Percentiles rank a stretch among this genome's conserved stretches.
These are phyloP conservation scores for Monomorium pharaonis DNA, from an alignment of 1,140 invertebrate genomes.

Conservation along the genomic window DNA sequence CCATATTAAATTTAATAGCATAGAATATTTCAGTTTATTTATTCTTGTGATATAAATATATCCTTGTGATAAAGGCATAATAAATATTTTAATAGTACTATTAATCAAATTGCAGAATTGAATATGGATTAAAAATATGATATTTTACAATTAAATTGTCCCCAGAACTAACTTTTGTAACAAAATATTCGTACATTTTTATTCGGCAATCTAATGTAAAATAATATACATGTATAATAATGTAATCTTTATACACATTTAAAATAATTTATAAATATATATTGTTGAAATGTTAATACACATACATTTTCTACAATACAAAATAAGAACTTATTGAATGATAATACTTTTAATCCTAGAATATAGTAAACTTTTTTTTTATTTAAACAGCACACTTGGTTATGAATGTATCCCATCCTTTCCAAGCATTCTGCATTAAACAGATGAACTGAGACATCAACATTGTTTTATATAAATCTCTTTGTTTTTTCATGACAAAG, in stretches of 20 bases:
- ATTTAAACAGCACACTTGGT: too few species aligned
- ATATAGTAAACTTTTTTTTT: too few species aligned
- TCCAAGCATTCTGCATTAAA: too few species aligned
- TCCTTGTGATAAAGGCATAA: too few species aligned
- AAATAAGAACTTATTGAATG: neutral
- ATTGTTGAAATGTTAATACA: constrained; percentile 44
- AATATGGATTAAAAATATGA: constrained; percentile 39
- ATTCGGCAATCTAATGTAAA: constrained; percentile 54
- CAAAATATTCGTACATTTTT: constrained; percentile 27
- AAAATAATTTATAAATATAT: constrained; percentile 72
- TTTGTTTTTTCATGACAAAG: too few species aligned
- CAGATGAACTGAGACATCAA: too few species aligned
- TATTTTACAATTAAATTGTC: constrained; percentile 52
- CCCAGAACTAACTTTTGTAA: constrained; percentile 50
- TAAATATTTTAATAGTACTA: constrained; percentile 11
- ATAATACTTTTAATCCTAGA: too few species aligned
- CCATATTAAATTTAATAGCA: constrained; percentile 44
- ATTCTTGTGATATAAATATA: too few species aligned
- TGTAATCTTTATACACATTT: constrained; percentile 68
- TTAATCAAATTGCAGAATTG: constrained; percentile 22
- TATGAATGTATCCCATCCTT: too few species aligned
- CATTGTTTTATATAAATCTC: too few species aligned
- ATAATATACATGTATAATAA: constrained; percentile 60
- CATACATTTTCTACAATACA: neutral
- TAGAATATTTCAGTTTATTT: too few species aligned